Percentiles rank a stretch among this genome's conserved stretches.
Evolutionary conservation across 1,140 invertebrate species (phyloP).

Genomic region (Tetranychus cinnabarinus): DNA sequence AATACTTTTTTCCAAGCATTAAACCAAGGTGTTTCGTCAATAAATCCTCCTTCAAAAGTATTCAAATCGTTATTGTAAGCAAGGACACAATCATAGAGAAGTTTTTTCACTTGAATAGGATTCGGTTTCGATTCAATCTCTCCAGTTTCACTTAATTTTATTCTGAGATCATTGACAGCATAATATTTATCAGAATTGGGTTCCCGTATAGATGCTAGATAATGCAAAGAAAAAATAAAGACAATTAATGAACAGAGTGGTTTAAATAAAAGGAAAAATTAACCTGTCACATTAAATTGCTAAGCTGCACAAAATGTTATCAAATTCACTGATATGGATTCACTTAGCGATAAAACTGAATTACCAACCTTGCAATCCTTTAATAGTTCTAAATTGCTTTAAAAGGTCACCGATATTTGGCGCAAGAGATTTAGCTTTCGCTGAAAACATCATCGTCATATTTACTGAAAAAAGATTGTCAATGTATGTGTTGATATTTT

Average conservation of each 20-base stretch:
- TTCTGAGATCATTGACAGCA: background rate
- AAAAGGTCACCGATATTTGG: background rate
- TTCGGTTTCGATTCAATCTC: conserved; percentile 2
- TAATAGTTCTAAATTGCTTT: conserved; percentile 2
- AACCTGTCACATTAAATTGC: too few species aligned
- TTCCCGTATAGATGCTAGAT: background rate
- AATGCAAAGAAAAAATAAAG: background rate
- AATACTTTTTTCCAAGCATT: conserved; percentile 9
- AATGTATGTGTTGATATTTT: background rate
- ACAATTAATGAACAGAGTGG: background rate
- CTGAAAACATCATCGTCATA: background rate
- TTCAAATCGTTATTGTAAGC: background rate
- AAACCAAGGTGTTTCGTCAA: conserved; percentile 10
- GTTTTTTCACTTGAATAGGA: background rate
- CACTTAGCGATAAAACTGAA: background rate
- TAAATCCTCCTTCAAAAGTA: background rate
- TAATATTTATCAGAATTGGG: background rate
- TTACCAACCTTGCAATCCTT: conserved; percentile 2
- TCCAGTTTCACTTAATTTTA: background rate
- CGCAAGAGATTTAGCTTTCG: background rate
- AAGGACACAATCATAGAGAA: conserved; percentile 3
- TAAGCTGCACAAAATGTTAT: too few species aligned
- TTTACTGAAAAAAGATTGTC: background rate
- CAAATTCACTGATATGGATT: background rate
- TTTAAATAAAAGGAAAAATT: too few species aligned